phyloP scores from a whole-genome alignment of 2,888 invertebrate genomes.

The Dinocampus coccinellae region DNA sequence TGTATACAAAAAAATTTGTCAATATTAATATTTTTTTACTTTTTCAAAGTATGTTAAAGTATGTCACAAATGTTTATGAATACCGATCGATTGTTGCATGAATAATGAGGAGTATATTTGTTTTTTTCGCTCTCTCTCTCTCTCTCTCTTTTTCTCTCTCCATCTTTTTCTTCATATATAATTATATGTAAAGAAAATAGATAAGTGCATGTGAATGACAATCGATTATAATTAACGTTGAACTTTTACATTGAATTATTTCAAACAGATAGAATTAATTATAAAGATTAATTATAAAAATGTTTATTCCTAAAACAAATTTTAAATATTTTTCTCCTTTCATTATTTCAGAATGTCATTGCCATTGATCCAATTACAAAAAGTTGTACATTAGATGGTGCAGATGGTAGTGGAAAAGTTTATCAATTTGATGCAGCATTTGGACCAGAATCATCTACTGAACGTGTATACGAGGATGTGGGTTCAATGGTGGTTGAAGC shows the following conservation, averaged over 20 bases:
- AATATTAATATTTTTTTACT: background rate
- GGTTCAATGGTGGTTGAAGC: conserved; percentile 74
- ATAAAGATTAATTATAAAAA: too few relatives aligned
- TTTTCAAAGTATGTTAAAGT: background rate
- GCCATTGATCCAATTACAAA: conserved; percentile 73
- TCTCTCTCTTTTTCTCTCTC: conserved; percentile 4
- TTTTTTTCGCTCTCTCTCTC: background rate
- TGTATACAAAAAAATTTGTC: background rate
- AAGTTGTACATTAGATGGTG: conserved; percentile 71
- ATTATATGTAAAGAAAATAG: background rate
- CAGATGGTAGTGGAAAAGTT: conserved; percentile 56
- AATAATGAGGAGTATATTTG: background rate
- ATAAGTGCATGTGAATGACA: background rate
- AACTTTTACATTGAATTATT: conserved; percentile 13
- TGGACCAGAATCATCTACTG: conserved; percentile 82
- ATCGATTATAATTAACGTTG: conserved; percentile 15
- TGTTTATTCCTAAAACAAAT: too few relatives aligned
- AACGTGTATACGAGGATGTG: conserved; percentile 89
- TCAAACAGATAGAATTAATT: conserved; percentile 15
- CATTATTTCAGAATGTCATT: conserved; percentile 75
- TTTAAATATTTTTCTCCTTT: too few relatives aligned
- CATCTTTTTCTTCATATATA: background rate
- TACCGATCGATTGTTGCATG: conserved; percentile 3
- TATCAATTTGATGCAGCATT: conserved; percentile 85
- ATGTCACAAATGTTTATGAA: background rate